phyloP scores from a whole-genome alignment of 2,797 vertebrate genomes.

The Leptoclinus maculatus region DNA sequence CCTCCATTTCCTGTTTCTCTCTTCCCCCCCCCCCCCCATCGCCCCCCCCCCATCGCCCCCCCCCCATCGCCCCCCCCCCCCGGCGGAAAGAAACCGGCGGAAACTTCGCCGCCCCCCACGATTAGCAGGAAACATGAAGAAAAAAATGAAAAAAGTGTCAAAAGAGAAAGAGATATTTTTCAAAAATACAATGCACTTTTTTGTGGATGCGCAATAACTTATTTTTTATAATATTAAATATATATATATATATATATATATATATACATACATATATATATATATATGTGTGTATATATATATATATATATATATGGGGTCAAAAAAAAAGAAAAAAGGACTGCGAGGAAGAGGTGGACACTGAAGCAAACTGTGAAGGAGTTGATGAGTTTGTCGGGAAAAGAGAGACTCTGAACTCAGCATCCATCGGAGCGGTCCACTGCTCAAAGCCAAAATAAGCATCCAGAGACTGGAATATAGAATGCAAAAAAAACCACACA shows the following conservation, averaged over 20 bases:
- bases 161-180: constrained; percentile 84
- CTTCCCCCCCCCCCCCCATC: constrained; percentile 11
- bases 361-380: constrained; percentile 85
- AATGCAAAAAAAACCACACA: constrained; percentile 57
- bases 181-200: constrained; percentile 87
- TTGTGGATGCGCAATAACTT: constrained; percentile 89
- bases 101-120: constrained; percentile 7
- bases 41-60: not conserved
- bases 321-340: constrained; percentile 43
- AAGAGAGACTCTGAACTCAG: constrained; percentile 68
- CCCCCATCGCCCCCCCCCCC: constrained; percentile 15
- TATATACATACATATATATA: constrained; percentile 47
- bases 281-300: not conserved
- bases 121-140: constrained; percentile 69
- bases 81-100: constrained; percentile 17
- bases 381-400: constrained; percentile 67
- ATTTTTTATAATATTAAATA: constrained; percentile 88
- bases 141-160: constrained; percentile 61
- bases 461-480: constrained; percentile 70
- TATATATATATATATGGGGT: constrained; percentile 33
- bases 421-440: constrained; percentile 64
- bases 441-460: constrained; percentile 81
- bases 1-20: constrained; percentile 13
- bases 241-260: constrained; percentile 71
- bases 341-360: constrained; percentile 62